Evolutionary conservation across 1,140 invertebrate species (phyloP).

Genomic region (Brachionus plicatilis): DNA sequence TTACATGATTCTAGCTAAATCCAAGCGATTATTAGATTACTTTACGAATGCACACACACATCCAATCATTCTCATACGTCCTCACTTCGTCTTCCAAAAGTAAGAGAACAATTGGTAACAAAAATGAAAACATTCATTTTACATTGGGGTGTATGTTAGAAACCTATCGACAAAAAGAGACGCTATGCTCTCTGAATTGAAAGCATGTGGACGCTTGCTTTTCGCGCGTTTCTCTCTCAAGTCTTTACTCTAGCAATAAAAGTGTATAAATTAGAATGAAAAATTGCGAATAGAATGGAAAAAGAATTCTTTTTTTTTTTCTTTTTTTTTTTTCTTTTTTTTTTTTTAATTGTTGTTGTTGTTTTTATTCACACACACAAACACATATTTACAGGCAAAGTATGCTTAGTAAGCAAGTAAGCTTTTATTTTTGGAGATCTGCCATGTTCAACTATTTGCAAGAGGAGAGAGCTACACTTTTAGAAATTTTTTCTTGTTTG

Average conservation of each 20-base stretch:
- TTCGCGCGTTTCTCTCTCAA: background rate
- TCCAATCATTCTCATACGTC: background rate
- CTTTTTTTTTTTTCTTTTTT: background rate
- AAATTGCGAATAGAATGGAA: background rate
- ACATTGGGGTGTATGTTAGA: background rate
- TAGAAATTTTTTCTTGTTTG: background rate
- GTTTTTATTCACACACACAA: background rate
- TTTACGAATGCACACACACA: background rate
- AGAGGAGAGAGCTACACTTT: background rate
- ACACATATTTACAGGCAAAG: background rate
- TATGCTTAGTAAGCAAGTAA: background rate
- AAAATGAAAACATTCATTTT: background rate
- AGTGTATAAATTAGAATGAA: background rate
- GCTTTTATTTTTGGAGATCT: background rate
- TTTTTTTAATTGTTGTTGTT: background rate
- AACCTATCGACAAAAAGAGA: background rate
- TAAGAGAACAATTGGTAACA: background rate
- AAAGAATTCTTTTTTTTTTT: no score
- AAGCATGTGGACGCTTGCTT: background rate
- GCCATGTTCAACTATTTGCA: background rate
- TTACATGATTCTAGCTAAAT: background rate
- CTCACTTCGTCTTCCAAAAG: background rate
- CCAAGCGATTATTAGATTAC: conserved; percentile 7
- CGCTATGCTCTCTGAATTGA: background rate
- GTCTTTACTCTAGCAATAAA: background rate